Evolutionary conservation across 2,888 invertebrate species (phyloP), one percentile per base, ranked within the genome.

Genomic region (Eristalis tenax): DNA sequence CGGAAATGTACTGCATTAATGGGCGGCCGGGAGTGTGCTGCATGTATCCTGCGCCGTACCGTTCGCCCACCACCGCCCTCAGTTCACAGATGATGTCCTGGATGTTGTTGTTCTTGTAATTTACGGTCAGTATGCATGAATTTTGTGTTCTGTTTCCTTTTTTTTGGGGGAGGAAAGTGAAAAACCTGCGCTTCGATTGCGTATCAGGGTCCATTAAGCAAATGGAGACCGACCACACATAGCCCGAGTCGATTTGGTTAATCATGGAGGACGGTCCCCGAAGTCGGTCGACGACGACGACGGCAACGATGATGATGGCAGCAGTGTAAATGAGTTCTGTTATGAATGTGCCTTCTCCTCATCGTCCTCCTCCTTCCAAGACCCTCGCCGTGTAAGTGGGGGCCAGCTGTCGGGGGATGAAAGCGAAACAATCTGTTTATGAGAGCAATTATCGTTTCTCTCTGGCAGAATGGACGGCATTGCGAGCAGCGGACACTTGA

Each of bases 401-500:
- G 15, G 43, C 43, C 43, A 43, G 38, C n/a, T 43, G 32, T 28
- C 10, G 76, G 32, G 28, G 35, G 22, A 80, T 50, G 50, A 50
- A 50, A 85, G 81, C 65, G 69, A 82, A 82, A 86, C 85, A 86
- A 86, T 82, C 77, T 86, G 85, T 86, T 86, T 86, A 85, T 85
- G 85, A 50, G 50, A 69, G 85, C 65, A 85, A 85, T 85, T 85
- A 82, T 82, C 40, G 77, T 69, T 64, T 82, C 82, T 18, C 18
- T 50, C 8, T 10, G 50, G 18, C 50, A 1, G 50, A 50, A 50
- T 18, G 50, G 80, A 63, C 66, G 80, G 66, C 61, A 38, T 32
- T 32, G 50, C 56, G 74, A 65, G 73, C 76, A 81, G 50, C 71
- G 76, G 32, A 69, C 82, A 74, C 69, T 82, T 80, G 76, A 50